Conservation (phyloP, 2,113 vertebrate genomes). For the Progne subis region DNA sequence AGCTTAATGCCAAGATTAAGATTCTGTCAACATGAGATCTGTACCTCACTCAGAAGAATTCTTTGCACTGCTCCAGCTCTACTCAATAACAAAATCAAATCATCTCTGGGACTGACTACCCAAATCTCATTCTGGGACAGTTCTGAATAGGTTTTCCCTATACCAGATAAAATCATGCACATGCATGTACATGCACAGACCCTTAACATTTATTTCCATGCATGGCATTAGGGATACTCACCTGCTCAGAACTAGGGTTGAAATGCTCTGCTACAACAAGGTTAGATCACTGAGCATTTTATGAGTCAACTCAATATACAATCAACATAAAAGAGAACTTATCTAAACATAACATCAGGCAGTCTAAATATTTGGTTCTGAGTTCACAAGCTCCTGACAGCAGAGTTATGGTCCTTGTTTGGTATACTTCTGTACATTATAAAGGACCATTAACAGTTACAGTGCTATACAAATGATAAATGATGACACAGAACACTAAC, state of each 20-base stretch:
- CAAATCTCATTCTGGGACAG: neutral
- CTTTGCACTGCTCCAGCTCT: accelerated
- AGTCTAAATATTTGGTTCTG: neutral
- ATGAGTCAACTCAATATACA: neutral
- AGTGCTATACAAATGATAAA: conserved; percentile 29
- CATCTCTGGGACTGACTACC: neutral
- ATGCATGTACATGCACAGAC: accelerated
- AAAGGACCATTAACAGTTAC: neutral
- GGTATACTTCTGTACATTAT: neutral
- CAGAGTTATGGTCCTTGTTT: neutral
- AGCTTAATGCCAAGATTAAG: neutral
- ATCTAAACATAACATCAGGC: neutral
- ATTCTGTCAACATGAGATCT: neutral
- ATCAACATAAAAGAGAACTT: neutral
- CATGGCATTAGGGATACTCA: neutral
- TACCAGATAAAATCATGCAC: neutral
- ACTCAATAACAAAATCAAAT: neutral
- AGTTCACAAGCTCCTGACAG: neutral
- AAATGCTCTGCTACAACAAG: neutral
- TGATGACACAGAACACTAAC: neutral
- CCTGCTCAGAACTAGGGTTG: neutral
- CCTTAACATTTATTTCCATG: neutral
- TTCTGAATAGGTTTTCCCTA: neutral
- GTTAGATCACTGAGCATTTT: neutral
- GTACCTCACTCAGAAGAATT: neutral